Conservation (phyloP, 2,113 vertebrate species). For the Amphilophus citrinellus region DNA sequence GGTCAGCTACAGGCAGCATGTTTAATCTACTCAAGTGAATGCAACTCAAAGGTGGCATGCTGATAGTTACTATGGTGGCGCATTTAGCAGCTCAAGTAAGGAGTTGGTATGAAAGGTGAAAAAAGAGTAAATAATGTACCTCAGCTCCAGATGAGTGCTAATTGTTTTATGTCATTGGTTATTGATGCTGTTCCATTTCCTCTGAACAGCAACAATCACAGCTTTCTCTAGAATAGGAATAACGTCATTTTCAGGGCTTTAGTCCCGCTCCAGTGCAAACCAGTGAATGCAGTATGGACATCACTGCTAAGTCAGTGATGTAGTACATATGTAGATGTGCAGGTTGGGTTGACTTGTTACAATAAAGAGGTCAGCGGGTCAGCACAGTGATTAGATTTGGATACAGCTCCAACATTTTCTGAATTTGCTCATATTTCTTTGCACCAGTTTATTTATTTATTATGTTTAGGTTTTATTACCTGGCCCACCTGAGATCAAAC, state of each 20-base stretch:
- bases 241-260: neutral
- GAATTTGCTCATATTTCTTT: neutral
- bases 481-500: neutral
- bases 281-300: neutral
- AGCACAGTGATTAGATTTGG: no score
- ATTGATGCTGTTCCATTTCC: neutral
- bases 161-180: neutral
- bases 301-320: no score
- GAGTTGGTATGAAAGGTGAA: no score
- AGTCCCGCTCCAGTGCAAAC: neutral
- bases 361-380: no score
- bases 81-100: neutral
- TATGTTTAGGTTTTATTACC: no score
- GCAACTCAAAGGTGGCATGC: neutral
- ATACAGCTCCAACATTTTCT: neutral
- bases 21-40: neutral
- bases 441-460: neutral
- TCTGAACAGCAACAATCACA: neutral
- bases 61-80: neutral
- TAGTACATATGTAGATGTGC: no score
- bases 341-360: no score
- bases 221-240: neutral
- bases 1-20: neutral
- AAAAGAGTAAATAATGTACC: neutral
- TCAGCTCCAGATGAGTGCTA: neutral